These are phyloP conservation scores for Clarias fuscus DNA, from an alignment of 2,797 vertebrate species.

Conservation along the genomic window DNA sequence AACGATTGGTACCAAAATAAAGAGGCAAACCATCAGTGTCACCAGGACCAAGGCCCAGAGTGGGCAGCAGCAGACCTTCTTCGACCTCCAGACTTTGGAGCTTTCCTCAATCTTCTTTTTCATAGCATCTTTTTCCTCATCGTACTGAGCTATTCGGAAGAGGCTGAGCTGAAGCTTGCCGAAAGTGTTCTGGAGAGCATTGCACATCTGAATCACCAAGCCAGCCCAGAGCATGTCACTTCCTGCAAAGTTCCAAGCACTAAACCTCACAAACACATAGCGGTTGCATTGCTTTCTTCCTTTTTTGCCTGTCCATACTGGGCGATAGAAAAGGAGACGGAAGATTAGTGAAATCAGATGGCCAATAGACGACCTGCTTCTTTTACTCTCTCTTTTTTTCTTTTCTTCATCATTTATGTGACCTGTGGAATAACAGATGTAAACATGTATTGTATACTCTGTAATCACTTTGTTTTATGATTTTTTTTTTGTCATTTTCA, in stretches of 20 bases:
- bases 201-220: constrained; percentile 82
- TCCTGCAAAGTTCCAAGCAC: constrained; percentile 93
- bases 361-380: constrained; percentile 50
- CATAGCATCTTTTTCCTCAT: constrained; percentile 59
- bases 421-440: constrained; percentile 58
- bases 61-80: constrained; percentile 70
- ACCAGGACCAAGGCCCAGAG: constrained; percentile 67
- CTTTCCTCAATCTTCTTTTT: constrained; percentile 61
- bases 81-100: constrained; percentile 67
- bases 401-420: constrained; percentile 63
- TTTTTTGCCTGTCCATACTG: constrained; percentile 79
- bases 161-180: constrained; percentile 82
- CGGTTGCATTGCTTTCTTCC: constrained; percentile 71
- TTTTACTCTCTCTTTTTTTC: constrained; percentile 53
- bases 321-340: constrained; percentile 82
- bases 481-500: not conserved
- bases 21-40: constrained; percentile 54
- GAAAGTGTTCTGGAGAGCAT: constrained; percentile 77
- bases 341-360: constrained; percentile 61
- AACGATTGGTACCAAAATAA: constrained; percentile 55
- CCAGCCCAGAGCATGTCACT: constrained; percentile 93
- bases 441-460: not conserved
- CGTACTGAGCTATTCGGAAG: constrained; percentile 71
- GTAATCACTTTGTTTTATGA: not conserved
- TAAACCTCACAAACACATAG: constrained; percentile 88